phyloP scores from a whole-genome alignment of 2,113 vertebrate species.

The human (Homo sapiens) region DNA sequence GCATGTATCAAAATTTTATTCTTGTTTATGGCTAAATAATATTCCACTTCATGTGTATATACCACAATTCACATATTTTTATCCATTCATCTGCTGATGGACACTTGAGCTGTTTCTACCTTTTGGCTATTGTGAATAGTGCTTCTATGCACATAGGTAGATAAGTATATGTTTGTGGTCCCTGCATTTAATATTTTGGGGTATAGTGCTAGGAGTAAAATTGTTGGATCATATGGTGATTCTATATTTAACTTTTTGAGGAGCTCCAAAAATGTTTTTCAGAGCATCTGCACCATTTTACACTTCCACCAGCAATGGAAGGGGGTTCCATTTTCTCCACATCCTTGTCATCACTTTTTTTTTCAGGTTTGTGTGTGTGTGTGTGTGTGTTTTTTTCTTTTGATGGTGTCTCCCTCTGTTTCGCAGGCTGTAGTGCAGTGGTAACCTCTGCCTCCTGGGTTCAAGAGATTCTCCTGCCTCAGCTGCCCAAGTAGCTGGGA shows the following conservation, averaged over 20 bases:
- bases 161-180: not conserved
- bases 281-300: not conserved
- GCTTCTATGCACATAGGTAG: not conserved
- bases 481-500: too few relatives aligned
- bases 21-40: not conserved
- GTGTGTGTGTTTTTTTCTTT: not conserved
- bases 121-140: not conserved
- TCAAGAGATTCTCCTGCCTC: too few relatives aligned
- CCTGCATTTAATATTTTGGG: not conserved
- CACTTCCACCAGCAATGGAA: not conserved
- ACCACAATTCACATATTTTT: not conserved
- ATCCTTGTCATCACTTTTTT: not conserved
- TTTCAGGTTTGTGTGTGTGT: not conserved
- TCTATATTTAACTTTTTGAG: not conserved
- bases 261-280: not conserved
- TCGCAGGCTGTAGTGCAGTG: too few relatives aligned
- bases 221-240: not conserved
- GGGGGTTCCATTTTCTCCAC: not conserved
- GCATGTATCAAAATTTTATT: not conserved
- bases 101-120: not conserved
- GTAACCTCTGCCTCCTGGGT: too few relatives aligned
- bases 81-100: not conserved
- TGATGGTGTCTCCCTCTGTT: too few relatives aligned
- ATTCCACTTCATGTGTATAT: not conserved
- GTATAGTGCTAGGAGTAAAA: not conserved